Percentiles rank a stretch among this genome's conserved stretches.
Evolutionary conservation across 2,113 vertebrate genomes (phyloP).

Genomic region (Hiodon tergisus): DNA sequence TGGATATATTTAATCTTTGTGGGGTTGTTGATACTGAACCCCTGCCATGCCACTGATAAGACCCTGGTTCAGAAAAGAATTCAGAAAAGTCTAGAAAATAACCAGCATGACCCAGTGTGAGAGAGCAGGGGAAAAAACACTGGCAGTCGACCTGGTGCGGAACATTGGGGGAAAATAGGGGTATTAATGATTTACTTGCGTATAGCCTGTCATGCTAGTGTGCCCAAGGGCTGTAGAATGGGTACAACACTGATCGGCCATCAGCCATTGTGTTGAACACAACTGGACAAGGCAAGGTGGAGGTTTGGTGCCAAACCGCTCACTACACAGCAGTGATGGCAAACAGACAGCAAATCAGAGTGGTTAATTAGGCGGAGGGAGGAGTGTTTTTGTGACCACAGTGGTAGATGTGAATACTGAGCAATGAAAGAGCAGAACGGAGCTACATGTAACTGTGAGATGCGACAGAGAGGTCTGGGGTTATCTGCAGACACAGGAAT

Average conservation of each 20-base stretch:
- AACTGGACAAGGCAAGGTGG: no score
- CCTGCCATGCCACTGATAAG: constrained; percentile 56
- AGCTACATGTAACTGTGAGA: neutral
- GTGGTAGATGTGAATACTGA: no score
- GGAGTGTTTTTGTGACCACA: no score
- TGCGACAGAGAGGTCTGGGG: neutral
- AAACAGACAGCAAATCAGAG: neutral
- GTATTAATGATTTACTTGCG: constrained; percentile 8
- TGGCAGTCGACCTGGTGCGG: neutral
- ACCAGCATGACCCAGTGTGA: constrained; percentile 26
- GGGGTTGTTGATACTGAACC: constrained; percentile 36
- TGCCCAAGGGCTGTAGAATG: neutral
- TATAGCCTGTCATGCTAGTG: neutral
- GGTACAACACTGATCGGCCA: no score
- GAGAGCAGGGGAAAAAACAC: constrained; percentile 17
- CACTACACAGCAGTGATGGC: neutral
- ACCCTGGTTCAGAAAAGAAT: constrained; percentile 47
- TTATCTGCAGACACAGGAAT: no score
- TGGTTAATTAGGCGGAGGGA: no score
- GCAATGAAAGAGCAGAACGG: neutral
- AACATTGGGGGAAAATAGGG: neutral
- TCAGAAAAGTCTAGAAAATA: constrained; percentile 47
- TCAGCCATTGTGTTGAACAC: no score
- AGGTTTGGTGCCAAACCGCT: no score
- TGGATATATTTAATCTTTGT: constrained; percentile 48